Evolutionary conservation across 2,888 invertebrate species (phyloP), one percentile per base, ranked within the genome.

Genomic region (Eupithecia vulgata): DNA sequence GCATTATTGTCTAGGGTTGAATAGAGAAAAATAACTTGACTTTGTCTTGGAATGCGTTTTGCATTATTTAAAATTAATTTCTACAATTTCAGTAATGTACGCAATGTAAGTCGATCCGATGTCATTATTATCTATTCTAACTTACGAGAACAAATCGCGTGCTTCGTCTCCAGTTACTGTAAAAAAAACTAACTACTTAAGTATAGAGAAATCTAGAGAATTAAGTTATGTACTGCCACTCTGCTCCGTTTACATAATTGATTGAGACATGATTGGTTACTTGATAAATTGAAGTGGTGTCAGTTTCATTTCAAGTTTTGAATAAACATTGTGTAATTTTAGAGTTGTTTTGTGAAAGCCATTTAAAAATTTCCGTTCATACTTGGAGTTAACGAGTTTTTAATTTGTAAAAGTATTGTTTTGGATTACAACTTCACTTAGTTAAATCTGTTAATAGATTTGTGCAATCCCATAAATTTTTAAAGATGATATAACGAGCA

Each of bases 271-370:
- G 57, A 57, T 57, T 13, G 13, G 57, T 57, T 12, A 57, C 21
- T n/a, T 25, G 57, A 57, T 25, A 57, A 57, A 57, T 25, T 25
- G 57, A 57, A 25, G 57, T 25, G 25, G 25, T 57, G 25, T 25
- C 57, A 57, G 57, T 57, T 25, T 57, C 21, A 25, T 57, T 57
- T 25, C 57, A 57, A 57, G 57, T 25, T 57, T 57, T 12, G 1
- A 52, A 57, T 57, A 57, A 57, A 57, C 57, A 57, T 68, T 57
- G 57, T 57, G 68, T 68, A 37, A 57, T 57, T 57, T 57, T 25
- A 25, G 57, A 57, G 59, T 37, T 7, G 25, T 61, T 34, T 74
- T 66, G 59, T 68, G 74, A 59, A 66, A 74, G 68, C 35, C 12
- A 40, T 57, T 34, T 42, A 25, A 61, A 67, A 67, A 72, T 42